Evolutionary conservation across 2,113 vertebrate species (phyloP), one percentile per base, ranked within the genome.

Genomic region (Arothron firmamentum): DNA sequence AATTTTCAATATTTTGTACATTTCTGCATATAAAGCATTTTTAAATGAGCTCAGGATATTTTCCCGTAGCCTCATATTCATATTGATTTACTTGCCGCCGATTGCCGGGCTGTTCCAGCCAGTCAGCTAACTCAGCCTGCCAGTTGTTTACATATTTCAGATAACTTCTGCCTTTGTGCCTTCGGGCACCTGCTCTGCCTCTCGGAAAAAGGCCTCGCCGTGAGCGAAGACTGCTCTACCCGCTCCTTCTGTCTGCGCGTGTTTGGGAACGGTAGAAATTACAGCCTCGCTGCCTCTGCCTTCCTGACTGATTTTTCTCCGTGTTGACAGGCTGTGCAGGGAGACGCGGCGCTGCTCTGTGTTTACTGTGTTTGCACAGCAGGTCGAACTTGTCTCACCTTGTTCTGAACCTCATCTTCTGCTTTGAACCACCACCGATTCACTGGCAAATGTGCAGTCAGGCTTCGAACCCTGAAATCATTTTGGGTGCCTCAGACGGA

Each of bases 131-230:
- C 59, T 63, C 71, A 7, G 18, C 60, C 46, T 65, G 55, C 25
- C 50, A 25, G 3, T 67, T 85, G 74, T 87, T 87, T 80, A 81
- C 78, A 85, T 84, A 74, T 74, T 86, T 80, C 62, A 74, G 70
- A 82, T 79, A 81, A 46, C 70, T 73, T 38, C 23, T 72, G 59
- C 62, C 52, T 51, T 25, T 34, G 13, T 25, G 74, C 63, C 70
- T 62, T 52, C 52, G 6, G 81, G 69, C 63, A 15, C 43, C 62
- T 34, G 62, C 71, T 41, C 58, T 31, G 15, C 64, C n/a, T 28
- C 52, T 65, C 1, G 34, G 45, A 25, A 21, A 49, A 59, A 25
- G 1, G n/a, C 64, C 67, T 38, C 21, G 31, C 74, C 28, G 1
- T 49, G 53, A 62, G 67, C 56, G 18, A 15, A 65, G 11, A 25